A percentile compares a stretch with the other conserved stretches of the same genome.
Evolutionary conservation across 2,888 invertebrate genomes (phyloP).

Genomic region (Tetragnatha montana): DNA sequence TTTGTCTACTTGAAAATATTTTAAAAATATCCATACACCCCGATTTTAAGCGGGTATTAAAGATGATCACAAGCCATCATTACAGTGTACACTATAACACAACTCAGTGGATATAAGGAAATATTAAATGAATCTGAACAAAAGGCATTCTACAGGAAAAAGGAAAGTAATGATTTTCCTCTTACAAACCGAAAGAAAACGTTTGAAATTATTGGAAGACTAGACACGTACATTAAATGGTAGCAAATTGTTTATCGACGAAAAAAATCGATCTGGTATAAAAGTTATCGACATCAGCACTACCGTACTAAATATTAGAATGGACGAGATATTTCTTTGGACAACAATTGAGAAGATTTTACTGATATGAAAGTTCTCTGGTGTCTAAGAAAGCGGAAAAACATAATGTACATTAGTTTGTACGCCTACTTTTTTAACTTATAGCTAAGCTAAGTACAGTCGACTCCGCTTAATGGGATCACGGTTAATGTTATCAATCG

Average conservation of each 20-base stretch:
- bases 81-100: not conserved
- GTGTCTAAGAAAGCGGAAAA: too few relatives aligned
- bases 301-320: slow-evolving; percentile 9
- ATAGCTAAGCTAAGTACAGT: too few relatives aligned
- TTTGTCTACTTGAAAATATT: too few relatives aligned
- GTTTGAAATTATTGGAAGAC: slow-evolving; percentile 11
- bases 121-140: slow-evolving; percentile 1
- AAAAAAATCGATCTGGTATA: not conserved
- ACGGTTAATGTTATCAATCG: too few relatives aligned
- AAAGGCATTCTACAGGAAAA: not conserved
- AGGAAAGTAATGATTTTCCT: slow-evolving; percentile 7
- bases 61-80: too few relatives aligned
- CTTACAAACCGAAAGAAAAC: not conserved
- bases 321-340: not conserved
- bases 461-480: too few relatives aligned
- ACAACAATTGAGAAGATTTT: not conserved
- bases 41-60: too few relatives aligned
- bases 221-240: not conserved
- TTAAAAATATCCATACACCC: too few relatives aligned
- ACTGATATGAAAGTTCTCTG: too few relatives aligned
- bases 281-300: not conserved
- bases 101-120: not conserved
- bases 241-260: slow-evolving; percentile 25
- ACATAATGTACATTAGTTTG: too few relatives aligned
- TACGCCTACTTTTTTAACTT: too few relatives aligned